These are phyloP conservation scores for Aphelinus atriplicis DNA, from an alignment of 1,140 invertebrate genomes.

Conservation along the genomic window DNA sequence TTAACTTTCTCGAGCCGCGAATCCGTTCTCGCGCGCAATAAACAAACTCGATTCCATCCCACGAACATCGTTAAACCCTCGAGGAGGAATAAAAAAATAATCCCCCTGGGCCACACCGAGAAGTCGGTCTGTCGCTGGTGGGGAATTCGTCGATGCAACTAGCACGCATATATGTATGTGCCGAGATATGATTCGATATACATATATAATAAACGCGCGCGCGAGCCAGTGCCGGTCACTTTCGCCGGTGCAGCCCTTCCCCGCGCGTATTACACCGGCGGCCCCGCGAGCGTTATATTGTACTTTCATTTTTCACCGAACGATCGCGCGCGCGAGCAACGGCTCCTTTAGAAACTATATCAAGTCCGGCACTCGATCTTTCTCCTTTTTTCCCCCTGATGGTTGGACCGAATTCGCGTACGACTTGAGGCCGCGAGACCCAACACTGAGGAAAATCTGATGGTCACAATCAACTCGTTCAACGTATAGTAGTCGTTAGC, in stretches of 20 bases:
- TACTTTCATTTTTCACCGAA: constrained; percentile 37
- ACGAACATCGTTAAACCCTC: too few species aligned
- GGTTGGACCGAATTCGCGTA: not conserved
- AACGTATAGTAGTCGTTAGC: too few species aligned
- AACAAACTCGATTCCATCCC: too few species aligned
- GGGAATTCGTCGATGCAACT: not conserved
- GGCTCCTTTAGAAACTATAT: constrained; percentile 16
- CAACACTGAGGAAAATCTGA: too few species aligned
- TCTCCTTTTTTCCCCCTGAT: not conserved
- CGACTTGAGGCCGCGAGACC: not conserved
- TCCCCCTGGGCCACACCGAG: too few species aligned
- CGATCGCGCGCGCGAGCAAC: not conserved
- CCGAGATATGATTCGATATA: too few species aligned
- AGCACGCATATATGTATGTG: not conserved
- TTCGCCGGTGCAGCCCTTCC: constrained; percentile 29
- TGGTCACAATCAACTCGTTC: too few species aligned
- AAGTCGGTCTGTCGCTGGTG: too few species aligned
- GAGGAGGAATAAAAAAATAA: too few species aligned
- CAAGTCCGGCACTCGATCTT: not conserved
- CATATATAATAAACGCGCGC: too few species aligned
- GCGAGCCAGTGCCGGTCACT: not conserved
- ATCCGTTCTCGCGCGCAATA: too few species aligned
- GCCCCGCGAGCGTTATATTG: not conserved
- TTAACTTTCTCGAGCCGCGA: too few species aligned
- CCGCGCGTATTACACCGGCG: not conserved